phyloP scores from a whole-genome alignment of 2,888 invertebrate species.

The Resseliella maxima region DNA sequence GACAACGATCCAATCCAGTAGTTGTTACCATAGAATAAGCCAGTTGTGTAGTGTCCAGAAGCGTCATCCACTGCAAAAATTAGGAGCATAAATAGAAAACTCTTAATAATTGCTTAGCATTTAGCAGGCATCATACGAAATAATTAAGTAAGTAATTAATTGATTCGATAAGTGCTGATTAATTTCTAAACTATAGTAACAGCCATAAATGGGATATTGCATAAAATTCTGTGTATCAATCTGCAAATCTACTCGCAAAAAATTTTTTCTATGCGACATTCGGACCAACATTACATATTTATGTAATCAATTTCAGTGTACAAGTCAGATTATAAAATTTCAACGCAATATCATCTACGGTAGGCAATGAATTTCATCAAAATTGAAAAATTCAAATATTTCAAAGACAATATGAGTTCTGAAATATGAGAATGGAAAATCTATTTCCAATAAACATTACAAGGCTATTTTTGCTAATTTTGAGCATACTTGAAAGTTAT shows the following conservation, averaged over 20 bases:
- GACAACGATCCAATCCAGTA: conserved; percentile 83
- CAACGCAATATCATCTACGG: not conserved
- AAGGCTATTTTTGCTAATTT: too few species aligned
- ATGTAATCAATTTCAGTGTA: conserved; percentile 9
- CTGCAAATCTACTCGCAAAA: not conserved
- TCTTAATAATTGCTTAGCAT: not conserved
- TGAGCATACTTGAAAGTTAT: too few species aligned
- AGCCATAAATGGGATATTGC: conserved; percentile 33
- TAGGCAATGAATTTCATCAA: conserved; percentile 28
- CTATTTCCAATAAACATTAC: too few species aligned
- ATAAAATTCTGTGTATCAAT: conserved; percentile 19
- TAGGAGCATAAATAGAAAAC: not conserved
- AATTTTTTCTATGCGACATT: not conserved
- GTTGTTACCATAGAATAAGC: conserved; percentile 85
- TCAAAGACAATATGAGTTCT: not conserved
- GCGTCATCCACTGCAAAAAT: conserved; percentile 74
- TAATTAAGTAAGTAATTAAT: not conserved
- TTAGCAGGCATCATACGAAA: not conserved
- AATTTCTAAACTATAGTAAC: not conserved
- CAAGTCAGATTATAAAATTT: conserved; percentile 3
- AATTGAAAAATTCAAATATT: not conserved
- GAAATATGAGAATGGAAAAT: too few species aligned
- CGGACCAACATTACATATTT: conserved; percentile 8
- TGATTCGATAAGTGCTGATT: not conserved
- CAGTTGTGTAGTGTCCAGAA: conserved; percentile 80